Evolutionary conservation across 2,888 invertebrate genomes (phyloP).

Genomic region (Tachystola acroxantha): DNA sequence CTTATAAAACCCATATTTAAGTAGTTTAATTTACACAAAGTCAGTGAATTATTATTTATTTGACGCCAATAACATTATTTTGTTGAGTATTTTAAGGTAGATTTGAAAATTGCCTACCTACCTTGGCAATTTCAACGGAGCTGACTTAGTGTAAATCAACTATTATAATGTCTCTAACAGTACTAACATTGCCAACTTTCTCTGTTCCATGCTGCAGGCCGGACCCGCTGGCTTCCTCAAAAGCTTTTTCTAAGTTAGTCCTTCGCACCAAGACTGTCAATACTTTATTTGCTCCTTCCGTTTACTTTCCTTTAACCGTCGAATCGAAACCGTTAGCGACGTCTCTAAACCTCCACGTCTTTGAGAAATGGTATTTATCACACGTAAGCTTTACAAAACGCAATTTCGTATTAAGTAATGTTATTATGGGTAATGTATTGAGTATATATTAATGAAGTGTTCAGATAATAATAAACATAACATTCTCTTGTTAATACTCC

Average conservation of each 20-base stretch:
- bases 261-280: slow-evolving; percentile 75
- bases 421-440: slow-evolving; percentile 51
- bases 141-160: too few species aligned
- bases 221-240: slow-evolving; percentile 96
- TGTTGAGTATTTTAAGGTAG: too few species aligned
- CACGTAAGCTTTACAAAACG: slow-evolving; percentile 51
- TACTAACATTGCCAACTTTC: slow-evolving; percentile 38
- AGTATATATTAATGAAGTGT: slow-evolving; percentile 66
- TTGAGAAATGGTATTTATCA: slow-evolving; percentile 32
- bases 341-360: slow-evolving; percentile 48
- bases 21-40: too few species aligned
- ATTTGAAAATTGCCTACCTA: too few species aligned
- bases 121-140: too few species aligned
- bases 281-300: slow-evolving; percentile 65
- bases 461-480: slow-evolving; percentile 58
- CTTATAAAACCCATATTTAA: too few species aligned
- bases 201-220: slow-evolving; percentile 80
- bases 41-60: too few species aligned
- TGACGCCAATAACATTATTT: too few species aligned
- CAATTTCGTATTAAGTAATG: slow-evolving; percentile 57
- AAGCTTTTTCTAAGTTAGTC: slow-evolving; percentile 92
- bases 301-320: slow-evolving; percentile 53
- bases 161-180: slow-evolving; percentile 4
- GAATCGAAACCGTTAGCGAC: slow-evolving; percentile 49
- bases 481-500: slow-evolving; percentile 51